Conservation (phyloP, 2,113 vertebrate species). For the Dermatemys mawii region DNA sequence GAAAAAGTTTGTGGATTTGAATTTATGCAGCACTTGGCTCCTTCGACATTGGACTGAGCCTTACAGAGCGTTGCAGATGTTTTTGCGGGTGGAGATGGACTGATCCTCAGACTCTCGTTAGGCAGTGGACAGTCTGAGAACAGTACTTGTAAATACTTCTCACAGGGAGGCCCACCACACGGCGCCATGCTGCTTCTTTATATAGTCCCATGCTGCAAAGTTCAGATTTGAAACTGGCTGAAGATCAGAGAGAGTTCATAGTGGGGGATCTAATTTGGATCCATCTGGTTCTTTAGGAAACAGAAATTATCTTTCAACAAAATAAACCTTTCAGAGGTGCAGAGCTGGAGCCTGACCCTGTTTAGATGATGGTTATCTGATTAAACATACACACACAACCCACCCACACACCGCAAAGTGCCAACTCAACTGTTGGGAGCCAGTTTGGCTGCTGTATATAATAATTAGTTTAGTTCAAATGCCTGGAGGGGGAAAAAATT, state of each 20-base stretch:
- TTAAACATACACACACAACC: background rate
- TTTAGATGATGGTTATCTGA: background rate
- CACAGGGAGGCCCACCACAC: background rate
- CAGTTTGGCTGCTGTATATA: conserved; percentile 51
- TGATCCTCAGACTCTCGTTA: background rate
- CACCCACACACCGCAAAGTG: background rate
- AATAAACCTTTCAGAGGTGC: background rate
- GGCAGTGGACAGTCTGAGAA: background rate
- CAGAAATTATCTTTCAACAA: conserved; percentile 50
- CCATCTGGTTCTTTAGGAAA: background rate
- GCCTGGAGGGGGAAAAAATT: conserved; percentile 43
- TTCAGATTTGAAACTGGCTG: background rate
- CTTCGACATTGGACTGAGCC: background rate
- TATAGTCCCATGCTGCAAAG: background rate
- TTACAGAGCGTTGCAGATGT: fast-evolving
- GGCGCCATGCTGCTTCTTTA: too few relatives aligned
- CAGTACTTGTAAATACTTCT: background rate
- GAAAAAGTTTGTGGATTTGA: background rate
- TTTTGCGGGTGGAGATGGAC: background rate
- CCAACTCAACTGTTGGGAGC: conserved; percentile 40
- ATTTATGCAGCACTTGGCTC: background rate
- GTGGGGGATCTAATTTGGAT: conserved; percentile 36
- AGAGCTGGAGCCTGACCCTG: background rate
- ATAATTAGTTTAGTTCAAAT: conserved; percentile 71
- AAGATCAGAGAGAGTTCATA: background rate